Conservation (phyloP, 2,888 invertebrate species). For the Hecatera dysodea region DNA sequence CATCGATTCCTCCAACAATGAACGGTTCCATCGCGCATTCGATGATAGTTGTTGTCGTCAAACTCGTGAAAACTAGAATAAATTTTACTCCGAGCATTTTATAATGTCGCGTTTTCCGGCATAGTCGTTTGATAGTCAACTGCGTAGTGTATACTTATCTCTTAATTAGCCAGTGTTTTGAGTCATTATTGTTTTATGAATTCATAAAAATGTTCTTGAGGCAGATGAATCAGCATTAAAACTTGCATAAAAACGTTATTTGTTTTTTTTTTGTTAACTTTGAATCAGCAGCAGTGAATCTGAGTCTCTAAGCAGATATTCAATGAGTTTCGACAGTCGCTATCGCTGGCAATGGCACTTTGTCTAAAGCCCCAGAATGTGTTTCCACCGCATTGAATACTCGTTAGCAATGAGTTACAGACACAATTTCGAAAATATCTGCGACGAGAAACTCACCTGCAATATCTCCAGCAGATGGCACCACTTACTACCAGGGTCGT, state of each 20-base stretch:
- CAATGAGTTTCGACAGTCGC: too few species aligned
- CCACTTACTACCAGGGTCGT: too few species aligned
- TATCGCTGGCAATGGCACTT: too few species aligned
- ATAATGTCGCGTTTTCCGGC: neutral
- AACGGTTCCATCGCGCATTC: slow-evolving; percentile 14
- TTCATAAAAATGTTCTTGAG: slow-evolving; percentile 4
- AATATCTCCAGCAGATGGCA: too few species aligned
- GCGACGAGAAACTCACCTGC: too few species aligned
- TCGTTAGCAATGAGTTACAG: too few species aligned
- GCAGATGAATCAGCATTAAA: neutral
- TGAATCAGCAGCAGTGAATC: neutral
- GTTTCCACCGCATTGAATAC: too few species aligned
- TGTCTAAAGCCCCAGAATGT: too few species aligned
- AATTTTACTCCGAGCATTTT: slow-evolving; percentile 1
- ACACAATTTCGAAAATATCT: too few species aligned
- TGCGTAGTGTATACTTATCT: slow-evolving; percentile 29
- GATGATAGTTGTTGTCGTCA: neutral
- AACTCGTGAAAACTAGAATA: slow-evolving; percentile 19
- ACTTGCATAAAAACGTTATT: neutral
- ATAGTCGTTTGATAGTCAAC: neutral
- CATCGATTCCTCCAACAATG: neutral
- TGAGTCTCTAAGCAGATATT: too few species aligned
- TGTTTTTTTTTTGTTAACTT: neutral
- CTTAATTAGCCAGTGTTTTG: slow-evolving; percentile 18
- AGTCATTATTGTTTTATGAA: slow-evolving; percentile 36